Evolutionary conservation across 2,113 vertebrate genomes (phyloP), one percentile per base, ranked within the genome.

Genomic region (Canis aureus): DNA sequence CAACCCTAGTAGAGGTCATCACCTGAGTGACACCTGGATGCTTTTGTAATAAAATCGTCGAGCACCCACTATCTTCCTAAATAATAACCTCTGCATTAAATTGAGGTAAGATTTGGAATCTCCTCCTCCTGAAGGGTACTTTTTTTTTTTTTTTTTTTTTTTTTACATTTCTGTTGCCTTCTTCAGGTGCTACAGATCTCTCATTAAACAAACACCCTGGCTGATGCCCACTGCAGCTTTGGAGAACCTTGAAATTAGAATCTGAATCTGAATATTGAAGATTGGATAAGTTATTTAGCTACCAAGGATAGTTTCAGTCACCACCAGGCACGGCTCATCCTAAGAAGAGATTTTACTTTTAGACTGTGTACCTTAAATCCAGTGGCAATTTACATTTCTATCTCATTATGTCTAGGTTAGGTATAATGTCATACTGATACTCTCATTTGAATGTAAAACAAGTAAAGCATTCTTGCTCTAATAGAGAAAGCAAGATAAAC

Each of bases 401-500:
- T 64, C 64, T 83, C 32, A 60, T 78, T 93, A 16, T 80, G 27
- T 79, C 51, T 60, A 62, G n/a, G n/a, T 95, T 95, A 92, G 49
- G 6, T 81, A 76, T 66, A 86, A 66, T 94, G 23, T 62, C 25
- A 64, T 60, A 57, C 7, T 32, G 86, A 82, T 89, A 97, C 60
- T 29, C 17, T 81, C 55, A 4, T 82, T 35, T 95, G 69, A 95
- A 97, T 49, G 59, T 89, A 85, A 80, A 95, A 97, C 9, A 60
- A 90, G 0, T 76, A 92, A 96, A 96, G 51, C 23, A 17, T 87
- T 67, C 27, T 80, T 73, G 12, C 60, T 88, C 74, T 43, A 97
- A 86, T 96, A 92, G 38, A 92, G 69, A 97, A 97, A 57, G 53
- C 64, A 98, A 94, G 81, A 85, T 95, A 94, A 55, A 64, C n/a